Evolutionary conservation across 2,113 vertebrate genomes (phyloP).

Genomic region (Erpornis zantholeuca): DNA sequence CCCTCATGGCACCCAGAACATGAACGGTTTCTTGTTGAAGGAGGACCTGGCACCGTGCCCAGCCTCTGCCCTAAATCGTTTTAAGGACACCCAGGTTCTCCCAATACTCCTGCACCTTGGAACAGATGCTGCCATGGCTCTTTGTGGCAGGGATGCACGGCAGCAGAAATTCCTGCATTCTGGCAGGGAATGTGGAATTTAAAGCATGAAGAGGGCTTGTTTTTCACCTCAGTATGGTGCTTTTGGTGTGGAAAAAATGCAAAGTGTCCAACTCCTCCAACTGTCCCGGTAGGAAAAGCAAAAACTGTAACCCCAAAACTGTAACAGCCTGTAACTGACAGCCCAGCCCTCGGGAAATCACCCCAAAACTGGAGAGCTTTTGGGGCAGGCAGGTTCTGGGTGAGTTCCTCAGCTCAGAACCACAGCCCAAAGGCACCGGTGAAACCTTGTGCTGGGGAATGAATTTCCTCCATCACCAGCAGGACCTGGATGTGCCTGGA

Average conservation of each 20-base stretch:
- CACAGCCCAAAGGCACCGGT: not conserved
- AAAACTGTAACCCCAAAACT: not conserved
- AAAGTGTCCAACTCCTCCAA: not conserved
- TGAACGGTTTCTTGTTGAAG: rapidly evolving
- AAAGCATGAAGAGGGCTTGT: rapidly evolving
- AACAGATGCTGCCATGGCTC: not conserved
- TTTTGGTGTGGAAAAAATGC: not conserved
- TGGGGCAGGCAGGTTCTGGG: not conserved
- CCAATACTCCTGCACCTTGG: not conserved
- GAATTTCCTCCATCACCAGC: rapidly evolving
- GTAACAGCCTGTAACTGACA: not conserved
- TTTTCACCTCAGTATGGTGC: not conserved
- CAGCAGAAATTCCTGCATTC: rapidly evolving
- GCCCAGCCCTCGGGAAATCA: not conserved
- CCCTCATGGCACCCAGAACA: not conserved
- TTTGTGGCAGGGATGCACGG: rapidly evolving
- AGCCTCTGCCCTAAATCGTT: rapidly evolving
- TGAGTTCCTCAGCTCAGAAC: not conserved
- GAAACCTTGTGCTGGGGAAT: rapidly evolving
- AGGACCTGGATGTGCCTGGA: not conserved
- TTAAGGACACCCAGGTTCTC: not conserved
- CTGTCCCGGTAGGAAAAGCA: not conserved
- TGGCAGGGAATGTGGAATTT: rapidly evolving
- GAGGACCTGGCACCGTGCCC: not conserved
- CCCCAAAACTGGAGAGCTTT: no score